Percentiles rank a stretch among this genome's conserved stretches.
Evolutionary conservation across 2,797 vertebrate species (phyloP).

Genomic region (Sciaenops ocellatus): DNA sequence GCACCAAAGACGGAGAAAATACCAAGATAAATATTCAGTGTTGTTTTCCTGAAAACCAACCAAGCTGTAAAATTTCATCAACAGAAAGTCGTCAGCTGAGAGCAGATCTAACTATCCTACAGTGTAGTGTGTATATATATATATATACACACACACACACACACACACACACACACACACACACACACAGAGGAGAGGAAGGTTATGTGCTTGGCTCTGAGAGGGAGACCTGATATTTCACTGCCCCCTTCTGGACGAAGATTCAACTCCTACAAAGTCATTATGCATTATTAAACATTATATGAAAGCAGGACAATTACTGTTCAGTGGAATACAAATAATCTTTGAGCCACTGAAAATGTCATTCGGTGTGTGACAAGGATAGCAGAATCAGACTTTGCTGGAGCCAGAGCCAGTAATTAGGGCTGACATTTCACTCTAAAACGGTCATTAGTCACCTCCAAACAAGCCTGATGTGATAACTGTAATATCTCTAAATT

Average conservation of each 20-base stretch:
- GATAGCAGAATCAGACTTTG: conserved; percentile 37
- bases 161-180: too few species aligned
- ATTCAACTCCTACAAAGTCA: not conserved
- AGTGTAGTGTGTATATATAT: too few species aligned
- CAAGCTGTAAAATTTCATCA: too few species aligned
- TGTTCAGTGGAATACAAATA: conserved; percentile 51
- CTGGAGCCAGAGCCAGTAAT: conserved; percentile 64
- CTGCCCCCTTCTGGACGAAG: conserved; percentile 70
- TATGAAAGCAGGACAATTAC: conserved; percentile 51
- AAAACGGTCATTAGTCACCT: conserved; percentile 72
- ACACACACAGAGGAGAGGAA: too few species aligned
- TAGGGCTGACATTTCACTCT: conserved; percentile 82
- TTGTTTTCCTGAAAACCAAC: too few species aligned
- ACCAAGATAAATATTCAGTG: too few species aligned
- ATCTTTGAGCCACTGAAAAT: conserved; percentile 66
- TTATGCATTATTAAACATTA: conserved; percentile 1
- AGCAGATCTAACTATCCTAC: too few species aligned
- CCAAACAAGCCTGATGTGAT: conserved; percentile 66
- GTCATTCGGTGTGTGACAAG: conserved; percentile 48
- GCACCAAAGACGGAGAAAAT: too few species aligned
- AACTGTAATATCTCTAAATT: conserved; percentile 81
- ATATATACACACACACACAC: too few species aligned
- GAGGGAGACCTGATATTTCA: conserved; percentile 21
- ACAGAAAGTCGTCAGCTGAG: too few species aligned
- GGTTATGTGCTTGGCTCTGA: not conserved